These are phyloP conservation scores for Mechanitis mazaeus DNA, from an alignment of 2,888 invertebrate species.

Conservation along the genomic window DNA sequence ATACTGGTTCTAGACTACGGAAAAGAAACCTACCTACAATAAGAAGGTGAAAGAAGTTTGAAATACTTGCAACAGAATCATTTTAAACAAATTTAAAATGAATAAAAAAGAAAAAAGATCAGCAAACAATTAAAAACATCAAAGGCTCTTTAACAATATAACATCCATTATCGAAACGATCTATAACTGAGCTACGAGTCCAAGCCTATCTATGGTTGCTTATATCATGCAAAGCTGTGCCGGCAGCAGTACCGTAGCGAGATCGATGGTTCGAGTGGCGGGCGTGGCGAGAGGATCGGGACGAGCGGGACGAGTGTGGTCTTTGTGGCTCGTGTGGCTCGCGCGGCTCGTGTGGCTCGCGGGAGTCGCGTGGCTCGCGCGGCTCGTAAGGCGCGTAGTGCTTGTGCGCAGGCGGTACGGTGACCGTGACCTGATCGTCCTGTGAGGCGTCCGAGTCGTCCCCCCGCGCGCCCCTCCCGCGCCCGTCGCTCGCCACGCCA, in stretches of 20 bases:
- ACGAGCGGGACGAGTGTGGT: slow-evolving; percentile 22
- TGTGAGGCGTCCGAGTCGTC: slow-evolving; percentile 75
- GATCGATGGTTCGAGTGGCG: slow-evolving; percentile 38
- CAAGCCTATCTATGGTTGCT: not conserved
- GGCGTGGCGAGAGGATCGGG: slow-evolving; percentile 26
- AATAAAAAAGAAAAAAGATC: no score
- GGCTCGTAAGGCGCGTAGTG: slow-evolving; percentile 28
- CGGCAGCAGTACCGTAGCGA: slow-evolving; percentile 46
- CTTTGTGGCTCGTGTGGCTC: slow-evolving; percentile 26
- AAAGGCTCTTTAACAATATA: not conserved
- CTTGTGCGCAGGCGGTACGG: slow-evolving; percentile 63
- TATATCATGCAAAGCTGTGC: slow-evolving; percentile 25
- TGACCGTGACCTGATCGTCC: slow-evolving; percentile 77
- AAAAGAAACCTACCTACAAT: not conserved
- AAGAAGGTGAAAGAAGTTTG: not conserved
- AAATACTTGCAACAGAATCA: not conserved
- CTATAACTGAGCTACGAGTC: not conserved
- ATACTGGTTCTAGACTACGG: not conserved
- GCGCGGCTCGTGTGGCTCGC: slow-evolving; percentile 16
- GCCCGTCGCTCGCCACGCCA: slow-evolving; percentile 28
- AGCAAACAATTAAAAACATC: no score
- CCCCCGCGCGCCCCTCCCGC: slow-evolving; percentile 33
- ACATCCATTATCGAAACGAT: not conserved
- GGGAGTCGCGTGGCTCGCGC: slow-evolving; percentile 20
- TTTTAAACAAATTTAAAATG: no score